Percentiles rank a stretch among this genome's conserved stretches.
phyloP scores from a whole-genome alignment of 1,140 invertebrate genomes.

The Cecropterus lyciades region DNA sequence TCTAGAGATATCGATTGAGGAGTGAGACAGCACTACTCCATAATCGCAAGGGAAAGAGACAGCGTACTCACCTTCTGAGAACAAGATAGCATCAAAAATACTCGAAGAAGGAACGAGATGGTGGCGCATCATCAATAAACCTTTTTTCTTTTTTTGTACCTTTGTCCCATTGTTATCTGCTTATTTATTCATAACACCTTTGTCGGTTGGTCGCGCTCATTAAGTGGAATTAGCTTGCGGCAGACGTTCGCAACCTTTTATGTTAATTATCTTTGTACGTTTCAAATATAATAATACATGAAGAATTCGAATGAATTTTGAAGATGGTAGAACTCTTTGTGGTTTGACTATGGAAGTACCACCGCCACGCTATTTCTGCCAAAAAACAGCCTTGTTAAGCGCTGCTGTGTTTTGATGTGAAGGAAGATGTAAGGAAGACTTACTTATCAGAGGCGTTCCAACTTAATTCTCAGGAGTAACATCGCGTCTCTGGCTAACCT shows the following conservation, averaged over 20 bases:
- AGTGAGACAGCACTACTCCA: conserved; percentile 41
- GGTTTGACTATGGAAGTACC: no score
- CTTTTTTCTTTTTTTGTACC: conserved; percentile 48
- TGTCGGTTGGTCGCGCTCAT: conserved; percentile 68
- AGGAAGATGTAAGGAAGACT: no score
- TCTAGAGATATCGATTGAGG: conserved; percentile 69
- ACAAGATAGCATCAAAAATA: conserved; percentile 75
- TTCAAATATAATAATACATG: no score
- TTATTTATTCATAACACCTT: conserved; percentile 78
- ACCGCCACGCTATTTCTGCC: no score
- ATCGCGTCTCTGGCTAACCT: no score
- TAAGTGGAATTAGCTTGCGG: conserved; percentile 55
- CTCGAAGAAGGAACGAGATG: conserved; percentile 63
- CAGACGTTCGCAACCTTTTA: conserved; percentile 35
- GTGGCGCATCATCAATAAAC: conserved; percentile 70
- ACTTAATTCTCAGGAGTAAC: no score
- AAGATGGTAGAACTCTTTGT: no score
- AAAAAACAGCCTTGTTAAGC: no score
- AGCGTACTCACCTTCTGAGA: conserved; percentile 60
- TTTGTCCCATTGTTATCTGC: conserved; percentile 56
- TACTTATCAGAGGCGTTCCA: no score
- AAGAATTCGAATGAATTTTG: no score
- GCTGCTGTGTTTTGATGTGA: no score
- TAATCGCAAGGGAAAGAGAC: conserved; percentile 39
- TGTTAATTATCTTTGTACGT: no score